A percentile compares a stretch with the other conserved stretches of the same genome.
phyloP scores from a whole-genome alignment of 2,113 vertebrate genomes.

The Chaenogobius annularis region DNA sequence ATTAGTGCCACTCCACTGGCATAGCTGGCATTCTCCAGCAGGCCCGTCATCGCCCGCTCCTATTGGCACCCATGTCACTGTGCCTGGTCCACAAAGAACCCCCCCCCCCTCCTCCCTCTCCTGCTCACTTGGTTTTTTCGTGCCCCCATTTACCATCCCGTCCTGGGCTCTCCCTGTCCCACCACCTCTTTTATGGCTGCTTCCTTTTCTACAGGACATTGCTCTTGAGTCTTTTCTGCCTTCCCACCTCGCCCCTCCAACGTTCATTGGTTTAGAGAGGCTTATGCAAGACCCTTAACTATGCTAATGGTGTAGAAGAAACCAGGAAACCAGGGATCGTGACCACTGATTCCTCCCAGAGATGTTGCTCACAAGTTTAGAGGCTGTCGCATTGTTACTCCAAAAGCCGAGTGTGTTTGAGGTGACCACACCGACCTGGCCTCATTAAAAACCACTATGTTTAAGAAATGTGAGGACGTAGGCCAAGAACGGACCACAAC shows the following conservation, averaged over 20 bases:
- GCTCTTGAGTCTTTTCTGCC: conserved; percentile 52
- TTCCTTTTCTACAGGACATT: conserved; percentile 58
- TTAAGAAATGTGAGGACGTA: conserved; percentile 56
- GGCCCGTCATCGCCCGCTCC: conserved; percentile 69
- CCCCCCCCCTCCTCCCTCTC: conserved; percentile 43
- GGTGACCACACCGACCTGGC: conserved; percentile 55
- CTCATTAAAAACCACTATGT: conserved; percentile 74
- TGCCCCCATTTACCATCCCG: conserved; percentile 49
- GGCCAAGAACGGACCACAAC: conserved; percentile 39
- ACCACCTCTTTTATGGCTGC: conserved; percentile 51
- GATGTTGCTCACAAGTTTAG: conserved; percentile 64
- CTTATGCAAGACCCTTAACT: conserved; percentile 74
- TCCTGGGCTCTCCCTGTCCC: conserved; percentile 42
- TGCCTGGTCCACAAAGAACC: conserved; percentile 58
- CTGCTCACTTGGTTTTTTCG: conserved; percentile 56
- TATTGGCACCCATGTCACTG: conserved; percentile 72
- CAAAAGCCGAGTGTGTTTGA: conserved; percentile 67
- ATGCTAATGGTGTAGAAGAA: conserved; percentile 62
- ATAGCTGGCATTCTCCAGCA: conserved; percentile 73
- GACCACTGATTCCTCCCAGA: conserved; percentile 62
- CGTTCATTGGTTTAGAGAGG: conserved; percentile 69
- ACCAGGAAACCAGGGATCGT: conserved; percentile 62
- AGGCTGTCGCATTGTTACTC: conserved; percentile 57
- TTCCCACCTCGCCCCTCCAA: conserved; percentile 29
- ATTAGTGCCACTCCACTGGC: conserved; percentile 76